phyloP scores from a whole-genome alignment of 2,113 vertebrate species.

The Strix uralensis region DNA sequence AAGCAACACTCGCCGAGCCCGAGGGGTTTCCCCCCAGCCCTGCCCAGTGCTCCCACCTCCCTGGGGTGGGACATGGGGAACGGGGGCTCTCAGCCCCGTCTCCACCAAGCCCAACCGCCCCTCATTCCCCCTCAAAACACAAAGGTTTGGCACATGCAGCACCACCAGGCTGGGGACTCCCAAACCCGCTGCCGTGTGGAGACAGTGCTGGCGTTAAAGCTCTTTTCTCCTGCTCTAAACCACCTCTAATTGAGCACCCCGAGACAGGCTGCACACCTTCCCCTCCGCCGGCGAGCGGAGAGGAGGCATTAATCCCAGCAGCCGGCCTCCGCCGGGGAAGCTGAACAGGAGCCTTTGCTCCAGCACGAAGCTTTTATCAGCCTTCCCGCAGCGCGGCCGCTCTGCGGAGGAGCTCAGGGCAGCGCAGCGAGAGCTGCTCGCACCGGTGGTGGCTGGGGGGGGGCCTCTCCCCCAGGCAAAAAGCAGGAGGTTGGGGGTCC shows the following conservation, averaged over 20 bases:
- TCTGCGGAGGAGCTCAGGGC: background rate
- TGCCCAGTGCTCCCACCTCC: background rate
- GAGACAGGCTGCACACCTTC: background rate
- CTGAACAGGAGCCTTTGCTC: background rate
- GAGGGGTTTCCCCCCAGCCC: background rate
- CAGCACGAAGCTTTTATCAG: background rate
- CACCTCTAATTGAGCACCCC: background rate
- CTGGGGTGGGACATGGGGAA: fast-evolving
- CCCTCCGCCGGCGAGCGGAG: background rate
- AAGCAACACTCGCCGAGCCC: background rate
- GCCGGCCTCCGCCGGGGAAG: background rate
- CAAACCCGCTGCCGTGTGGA: fast-evolving
- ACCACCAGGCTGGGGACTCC: background rate
- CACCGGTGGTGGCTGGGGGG: fast-evolving
- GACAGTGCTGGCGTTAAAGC: background rate
- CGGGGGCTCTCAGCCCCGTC: fast-evolving
- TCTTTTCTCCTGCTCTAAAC: background rate
- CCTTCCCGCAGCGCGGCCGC: background rate
- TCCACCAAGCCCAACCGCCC: fast-evolving
- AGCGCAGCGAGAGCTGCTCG: fast-evolving
- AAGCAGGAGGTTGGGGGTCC: background rate
- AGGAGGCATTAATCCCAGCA: background rate
- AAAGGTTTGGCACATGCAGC: fast-evolving
- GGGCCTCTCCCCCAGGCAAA: fast-evolving
- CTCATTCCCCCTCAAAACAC: fast-evolving